These are phyloP conservation scores for Proctacanthus coquilletti DNA, from an alignment of 1,140 invertebrate genomes.

Conservation along the genomic window DNA sequence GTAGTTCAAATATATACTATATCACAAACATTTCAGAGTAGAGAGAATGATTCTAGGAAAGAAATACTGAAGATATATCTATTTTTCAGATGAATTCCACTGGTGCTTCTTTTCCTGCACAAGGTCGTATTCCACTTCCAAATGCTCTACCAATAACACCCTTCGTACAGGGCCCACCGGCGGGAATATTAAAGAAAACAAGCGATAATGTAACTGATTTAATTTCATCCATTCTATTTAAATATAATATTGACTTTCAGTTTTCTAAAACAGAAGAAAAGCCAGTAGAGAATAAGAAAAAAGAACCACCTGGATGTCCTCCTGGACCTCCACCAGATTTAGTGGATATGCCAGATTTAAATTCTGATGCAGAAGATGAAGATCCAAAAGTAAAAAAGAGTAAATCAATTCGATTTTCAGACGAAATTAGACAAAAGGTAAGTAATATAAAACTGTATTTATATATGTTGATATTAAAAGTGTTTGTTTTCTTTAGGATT, in stretches of 20 bases:
- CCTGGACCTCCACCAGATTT: constrained; percentile 65
- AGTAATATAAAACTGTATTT: background rate
- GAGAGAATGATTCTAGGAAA: too few species aligned
- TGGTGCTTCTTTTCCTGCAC: background rate
- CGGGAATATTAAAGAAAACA: constrained; percentile 15
- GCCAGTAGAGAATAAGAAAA: constrained; percentile 15
- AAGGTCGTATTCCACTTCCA: constrained; percentile 6
- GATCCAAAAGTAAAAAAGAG: constrained; percentile 13
- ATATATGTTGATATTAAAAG: too few species aligned
- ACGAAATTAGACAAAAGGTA: background rate
- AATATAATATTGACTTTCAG: constrained; percentile 4
- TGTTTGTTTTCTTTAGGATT: too few species aligned
- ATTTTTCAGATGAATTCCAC: too few species aligned
- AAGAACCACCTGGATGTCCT: constrained; percentile 74
- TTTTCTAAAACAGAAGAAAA: constrained; percentile 16
- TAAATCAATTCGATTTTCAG: constrained; percentile 7
- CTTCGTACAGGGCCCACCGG: constrained; percentile 22
- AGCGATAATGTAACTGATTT: constrained; percentile 3
- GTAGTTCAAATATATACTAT: too few species aligned
- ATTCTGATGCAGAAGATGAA: constrained; percentile 36
- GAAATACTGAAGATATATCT: too few species aligned
- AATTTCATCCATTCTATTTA: background rate
- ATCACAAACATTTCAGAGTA: too few species aligned
- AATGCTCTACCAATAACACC: constrained; percentile 21
- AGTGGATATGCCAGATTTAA: constrained; percentile 35